phyloP scores from a whole-genome alignment of 1,140 invertebrate genomes.

The Drosophila kurseongensis region DNA sequence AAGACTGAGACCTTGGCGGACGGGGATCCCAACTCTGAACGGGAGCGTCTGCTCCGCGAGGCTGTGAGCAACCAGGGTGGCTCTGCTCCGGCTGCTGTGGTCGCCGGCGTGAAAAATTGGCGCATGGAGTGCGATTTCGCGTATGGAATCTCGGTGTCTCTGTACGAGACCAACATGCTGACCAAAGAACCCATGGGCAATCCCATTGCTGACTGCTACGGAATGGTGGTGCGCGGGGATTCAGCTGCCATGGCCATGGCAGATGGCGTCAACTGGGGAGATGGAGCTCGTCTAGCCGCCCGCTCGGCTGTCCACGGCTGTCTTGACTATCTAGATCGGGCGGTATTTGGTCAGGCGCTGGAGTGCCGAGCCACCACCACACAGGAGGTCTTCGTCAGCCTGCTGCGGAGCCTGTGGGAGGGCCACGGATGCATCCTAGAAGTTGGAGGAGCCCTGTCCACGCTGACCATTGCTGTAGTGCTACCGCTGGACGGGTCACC shows the following conservation, averaged over 20 bases:
- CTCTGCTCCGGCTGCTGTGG: constrained; percentile 60
- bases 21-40: constrained; percentile 45
- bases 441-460: constrained; percentile 94
- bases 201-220: constrained; percentile 96
- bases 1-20: constrained; percentile 60
- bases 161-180: constrained; percentile 92
- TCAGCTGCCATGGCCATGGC: constrained; percentile 93
- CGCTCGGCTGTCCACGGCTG: constrained; percentile 94
- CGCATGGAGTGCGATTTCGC: constrained; percentile 87
- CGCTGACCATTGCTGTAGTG: constrained; percentile 92
- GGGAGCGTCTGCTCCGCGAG: constrained; percentile 74
- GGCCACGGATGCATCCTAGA: constrained; percentile 95
- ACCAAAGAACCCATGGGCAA: constrained; percentile 92
- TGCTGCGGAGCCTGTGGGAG: constrained; percentile 93
- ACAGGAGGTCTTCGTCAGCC: constrained; percentile 90
- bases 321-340: constrained; percentile 93
- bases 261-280: constrained; percentile 97
- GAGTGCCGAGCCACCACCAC: constrained; percentile 77
- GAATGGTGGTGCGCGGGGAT: constrained; percentile 91
- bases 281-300: constrained; percentile 94
- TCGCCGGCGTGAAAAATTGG: constrained; percentile 90
- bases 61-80: constrained; percentile 74
- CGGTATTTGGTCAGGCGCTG: constrained; percentile 87
- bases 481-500: constrained; percentile 86
- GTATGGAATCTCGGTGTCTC: constrained; percentile 89